Conservation (phyloP, 2,113 vertebrate species). For the Alces alces region DNA sequence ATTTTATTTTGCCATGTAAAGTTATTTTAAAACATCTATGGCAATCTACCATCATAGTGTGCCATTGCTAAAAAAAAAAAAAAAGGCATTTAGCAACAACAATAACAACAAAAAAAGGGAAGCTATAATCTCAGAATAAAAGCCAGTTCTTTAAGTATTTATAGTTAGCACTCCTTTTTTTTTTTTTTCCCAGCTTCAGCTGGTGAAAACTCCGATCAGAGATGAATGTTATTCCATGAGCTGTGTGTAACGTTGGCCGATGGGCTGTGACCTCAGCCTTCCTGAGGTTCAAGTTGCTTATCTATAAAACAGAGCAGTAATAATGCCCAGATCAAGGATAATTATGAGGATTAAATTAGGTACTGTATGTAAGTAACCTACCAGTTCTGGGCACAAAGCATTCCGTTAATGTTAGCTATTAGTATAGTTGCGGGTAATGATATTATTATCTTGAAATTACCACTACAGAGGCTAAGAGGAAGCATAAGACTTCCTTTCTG, state of each 20-base stretch:
- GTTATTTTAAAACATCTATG: background rate
- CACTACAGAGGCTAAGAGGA: background rate
- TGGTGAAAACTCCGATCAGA: background rate
- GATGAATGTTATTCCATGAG: background rate
- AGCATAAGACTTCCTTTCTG: background rate
- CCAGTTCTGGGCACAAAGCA: background rate
- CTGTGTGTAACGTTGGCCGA: background rate
- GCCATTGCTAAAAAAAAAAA: background rate
- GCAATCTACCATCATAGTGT: background rate
- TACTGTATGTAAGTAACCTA: background rate
- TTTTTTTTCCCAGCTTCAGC: background rate
- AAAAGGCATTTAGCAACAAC: background rate
- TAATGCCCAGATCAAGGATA: background rate
- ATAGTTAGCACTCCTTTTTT: background rate
- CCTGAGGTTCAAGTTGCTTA: background rate
- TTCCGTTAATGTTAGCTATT: background rate
- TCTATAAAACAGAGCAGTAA: background rate
- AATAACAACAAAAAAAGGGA: background rate
- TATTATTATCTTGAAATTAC: background rate
- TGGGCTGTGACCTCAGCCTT: background rate
- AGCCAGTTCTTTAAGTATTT: background rate
- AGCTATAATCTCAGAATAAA: background rate
- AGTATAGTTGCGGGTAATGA: background rate
- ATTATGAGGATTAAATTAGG: background rate
- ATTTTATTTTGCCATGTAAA: background rate